Conservation (phyloP, 2,113 vertebrate species). For the Brienomyrus brachyistius region DNA sequence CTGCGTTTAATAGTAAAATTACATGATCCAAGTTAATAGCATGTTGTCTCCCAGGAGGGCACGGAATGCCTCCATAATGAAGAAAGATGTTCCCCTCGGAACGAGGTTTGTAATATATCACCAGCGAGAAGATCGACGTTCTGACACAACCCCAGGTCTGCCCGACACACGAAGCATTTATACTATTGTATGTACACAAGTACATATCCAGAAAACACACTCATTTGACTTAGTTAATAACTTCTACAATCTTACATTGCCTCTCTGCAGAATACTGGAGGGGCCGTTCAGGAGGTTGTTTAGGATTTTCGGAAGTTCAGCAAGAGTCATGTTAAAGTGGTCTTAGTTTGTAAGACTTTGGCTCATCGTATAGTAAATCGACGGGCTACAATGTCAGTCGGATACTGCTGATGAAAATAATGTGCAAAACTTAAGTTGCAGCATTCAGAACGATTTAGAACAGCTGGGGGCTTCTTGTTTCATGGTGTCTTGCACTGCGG, state of each 20-base stretch:
- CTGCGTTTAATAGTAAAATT: background rate
- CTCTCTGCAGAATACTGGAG: background rate
- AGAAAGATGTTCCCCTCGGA: background rate
- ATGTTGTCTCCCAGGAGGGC: background rate
- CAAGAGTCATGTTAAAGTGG: background rate
- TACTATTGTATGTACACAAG: background rate
- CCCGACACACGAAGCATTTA: background rate
- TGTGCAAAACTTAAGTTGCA: background rate
- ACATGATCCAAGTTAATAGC: background rate
- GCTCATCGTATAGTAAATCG: background rate
- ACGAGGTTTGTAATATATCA: background rate
- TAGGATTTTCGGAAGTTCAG: background rate
- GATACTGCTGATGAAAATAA: background rate
- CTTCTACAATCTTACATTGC: background rate
- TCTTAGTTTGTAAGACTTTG: background rate
- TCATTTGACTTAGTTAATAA: background rate
- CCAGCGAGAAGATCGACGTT: background rate
- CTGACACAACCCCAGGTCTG: background rate
- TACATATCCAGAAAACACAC: background rate
- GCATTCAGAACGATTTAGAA: constrained; percentile 1
- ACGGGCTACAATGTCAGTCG: no score
- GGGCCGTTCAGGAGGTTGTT: background rate
- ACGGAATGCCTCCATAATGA: background rate
- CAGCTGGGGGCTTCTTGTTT: constrained; percentile 3
- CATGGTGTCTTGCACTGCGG: background rate